phyloP scores from a whole-genome alignment of 2,797 vertebrate genomes.

The Anas bahamensis region DNA sequence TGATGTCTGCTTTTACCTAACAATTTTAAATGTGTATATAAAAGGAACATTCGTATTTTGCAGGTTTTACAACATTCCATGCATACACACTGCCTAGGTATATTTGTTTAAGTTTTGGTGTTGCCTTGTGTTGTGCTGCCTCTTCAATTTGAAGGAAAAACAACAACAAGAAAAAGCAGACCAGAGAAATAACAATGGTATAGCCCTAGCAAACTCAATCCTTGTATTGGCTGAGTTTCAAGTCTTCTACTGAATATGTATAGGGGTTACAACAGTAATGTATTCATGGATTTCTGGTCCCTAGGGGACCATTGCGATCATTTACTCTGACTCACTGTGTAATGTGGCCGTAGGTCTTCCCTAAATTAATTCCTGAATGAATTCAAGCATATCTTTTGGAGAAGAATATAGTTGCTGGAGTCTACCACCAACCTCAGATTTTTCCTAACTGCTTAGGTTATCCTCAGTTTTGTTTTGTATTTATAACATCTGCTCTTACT shows the following conservation, averaged over 20 bases:
- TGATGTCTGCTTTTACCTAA: background rate
- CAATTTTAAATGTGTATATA: background rate
- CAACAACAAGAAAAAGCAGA: background rate
- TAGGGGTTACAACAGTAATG: background rate
- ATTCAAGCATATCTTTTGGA: background rate
- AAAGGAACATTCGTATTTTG: background rate
- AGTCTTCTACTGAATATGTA: background rate
- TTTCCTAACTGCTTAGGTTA: background rate
- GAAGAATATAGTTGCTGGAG: background rate
- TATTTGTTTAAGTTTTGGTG: background rate
- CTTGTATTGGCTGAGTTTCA: background rate
- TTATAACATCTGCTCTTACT: background rate
- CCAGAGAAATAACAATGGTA: background rate
- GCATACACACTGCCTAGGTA: rapidly evolving
- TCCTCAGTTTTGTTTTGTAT: background rate
- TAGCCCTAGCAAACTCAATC: background rate
- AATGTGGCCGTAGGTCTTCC: background rate
- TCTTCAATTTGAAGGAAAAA: background rate
- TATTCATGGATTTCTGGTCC: background rate
- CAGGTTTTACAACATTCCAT: background rate
- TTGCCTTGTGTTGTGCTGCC: background rate
- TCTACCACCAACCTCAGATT: background rate
- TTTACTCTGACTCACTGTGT: background rate
- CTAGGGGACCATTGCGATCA: background rate
- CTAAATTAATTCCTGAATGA: background rate